These are phyloP conservation scores for Sparidentex hasta DNA, from an alignment of 2,797 vertebrate species.

Conservation along the genomic window DNA sequence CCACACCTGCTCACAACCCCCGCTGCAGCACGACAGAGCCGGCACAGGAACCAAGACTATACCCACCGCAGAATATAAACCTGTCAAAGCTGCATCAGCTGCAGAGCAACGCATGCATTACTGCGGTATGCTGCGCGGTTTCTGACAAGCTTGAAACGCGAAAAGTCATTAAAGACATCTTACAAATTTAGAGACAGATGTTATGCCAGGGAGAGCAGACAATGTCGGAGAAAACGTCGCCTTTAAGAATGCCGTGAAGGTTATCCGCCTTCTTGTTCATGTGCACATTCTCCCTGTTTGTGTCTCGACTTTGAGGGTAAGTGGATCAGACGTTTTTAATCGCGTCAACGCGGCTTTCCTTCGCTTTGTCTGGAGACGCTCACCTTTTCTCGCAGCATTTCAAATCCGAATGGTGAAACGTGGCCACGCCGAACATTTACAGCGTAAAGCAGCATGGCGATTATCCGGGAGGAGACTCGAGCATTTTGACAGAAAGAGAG, in stretches of 20 bases:
- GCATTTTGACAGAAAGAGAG: slow-evolving; percentile 1
- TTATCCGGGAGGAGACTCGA: not conserved
- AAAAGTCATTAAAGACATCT: not conserved
- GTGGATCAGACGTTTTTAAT: slow-evolving; percentile 59
- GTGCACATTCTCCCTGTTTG: slow-evolving; percentile 4
- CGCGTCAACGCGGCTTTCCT: slow-evolving; percentile 23
- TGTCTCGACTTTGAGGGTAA: slow-evolving; percentile 39
- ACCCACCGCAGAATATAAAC: slow-evolving; percentile 40
- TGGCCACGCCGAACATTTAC: slow-evolving; percentile 1
- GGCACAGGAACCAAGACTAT: slow-evolving; percentile 20
- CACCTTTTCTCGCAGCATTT: slow-evolving; percentile 42
- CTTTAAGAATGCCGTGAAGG: not conserved
- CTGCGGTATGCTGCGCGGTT: not conserved
- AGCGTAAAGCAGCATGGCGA: not conserved
- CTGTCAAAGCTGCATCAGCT: slow-evolving; percentile 24
- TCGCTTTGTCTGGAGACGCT: slow-evolving; percentile 19
- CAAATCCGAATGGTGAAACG: slow-evolving; percentile 22
- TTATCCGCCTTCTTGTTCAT: not conserved
- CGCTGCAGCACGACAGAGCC: slow-evolving; percentile 15
- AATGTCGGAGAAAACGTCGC: not conserved
- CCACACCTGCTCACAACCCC: slow-evolving; percentile 50
- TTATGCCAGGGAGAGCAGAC: not conserved
- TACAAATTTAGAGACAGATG: slow-evolving; percentile 9
- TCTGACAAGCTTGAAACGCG: not conserved
- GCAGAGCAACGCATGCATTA: not conserved